Base-by-base conservation (phyloP, 2,888 invertebrate genomes). In the Pinctada fucata region DNA sequence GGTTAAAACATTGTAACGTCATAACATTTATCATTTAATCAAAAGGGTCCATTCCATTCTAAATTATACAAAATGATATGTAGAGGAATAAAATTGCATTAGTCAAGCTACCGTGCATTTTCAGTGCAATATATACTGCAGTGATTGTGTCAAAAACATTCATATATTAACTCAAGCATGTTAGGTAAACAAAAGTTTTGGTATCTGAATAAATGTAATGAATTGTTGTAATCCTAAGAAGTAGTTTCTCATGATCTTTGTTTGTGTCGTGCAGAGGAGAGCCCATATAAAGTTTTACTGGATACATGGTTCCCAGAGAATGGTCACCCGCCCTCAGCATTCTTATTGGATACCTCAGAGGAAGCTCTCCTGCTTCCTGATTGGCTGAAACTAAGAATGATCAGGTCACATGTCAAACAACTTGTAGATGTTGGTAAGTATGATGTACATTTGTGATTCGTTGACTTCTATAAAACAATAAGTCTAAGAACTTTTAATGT, bases 321-420 rank as follows among this genome's bases (percentile, higher is more conserved):
- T 65, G 94, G 94, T 78, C 95, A 95, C 75, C 95, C 95, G 45
- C 97, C 97, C 0, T 95, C 95, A 87, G 96, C 96, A 0, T 97
- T 95, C 88, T 93, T 96, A 58, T 95, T 96, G 16, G 95, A 96
- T 88, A 95, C 97, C 2, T 95, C 95, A 4, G 97, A 97, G 91
- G 96, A 96, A 90, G 96, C 96, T 3, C 93, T 95, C 58, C 94
- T 98, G 79, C 94, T 97, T 83, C 98, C 98, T 0, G 98, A 98
- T 93, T 98, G 98, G 98, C 93, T 98, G 88, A 96, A 97, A 87
- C 93, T 97, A 66, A 95, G 96, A 89, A 97, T 97, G 93, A 95
- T 95, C 73, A 94, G 97, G 10, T 97, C 97, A 0, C 95, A 95
- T 64, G 96, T 97, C 2, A 94, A 96, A 2, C 93, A 95, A 70